phyloP scores from a whole-genome alignment of 2,113 vertebrate species.

The Rallus limicola region DNA sequence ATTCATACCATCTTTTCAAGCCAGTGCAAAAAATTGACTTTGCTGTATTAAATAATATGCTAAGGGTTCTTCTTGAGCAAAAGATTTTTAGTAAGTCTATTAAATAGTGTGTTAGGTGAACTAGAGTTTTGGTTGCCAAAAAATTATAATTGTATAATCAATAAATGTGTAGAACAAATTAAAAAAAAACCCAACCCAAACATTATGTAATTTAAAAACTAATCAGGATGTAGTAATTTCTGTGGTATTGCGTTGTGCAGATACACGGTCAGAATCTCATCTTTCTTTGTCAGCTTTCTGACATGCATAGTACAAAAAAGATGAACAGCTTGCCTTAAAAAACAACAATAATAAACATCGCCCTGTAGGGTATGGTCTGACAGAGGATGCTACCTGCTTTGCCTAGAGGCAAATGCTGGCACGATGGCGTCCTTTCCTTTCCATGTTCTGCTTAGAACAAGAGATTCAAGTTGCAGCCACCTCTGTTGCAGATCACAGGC shows the following conservation, averaged over 20 bases:
- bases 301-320: neutral
- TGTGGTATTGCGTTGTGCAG: neutral
- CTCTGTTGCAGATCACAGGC: neutral
- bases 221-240: neutral
- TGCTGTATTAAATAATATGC: neutral
- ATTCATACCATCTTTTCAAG: neutral
- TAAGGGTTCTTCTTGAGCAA: neutral
- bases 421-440: neutral
- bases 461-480: neutral
- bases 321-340: neutral
- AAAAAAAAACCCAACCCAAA: neutral
- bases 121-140: conserved; percentile 15
- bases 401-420: neutral
- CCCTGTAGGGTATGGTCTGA: neutral
- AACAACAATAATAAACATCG: neutral
- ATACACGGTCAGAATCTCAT: neutral
- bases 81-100: conserved; percentile 28
- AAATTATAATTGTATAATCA: conserved; percentile 23
- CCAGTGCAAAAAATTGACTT: conserved; percentile 6
- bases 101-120: conserved; percentile 40
- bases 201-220: conserved; percentile 13
- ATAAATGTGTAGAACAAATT: neutral
- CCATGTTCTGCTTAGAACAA: neutral
- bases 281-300: neutral
- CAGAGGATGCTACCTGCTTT: neutral